Percentiles rank a stretch among this genome's conserved stretches.
Evolutionary conservation across 92 coral and sea anemone species (phyloP).

Genomic region (Siderastrea radians): DNA sequence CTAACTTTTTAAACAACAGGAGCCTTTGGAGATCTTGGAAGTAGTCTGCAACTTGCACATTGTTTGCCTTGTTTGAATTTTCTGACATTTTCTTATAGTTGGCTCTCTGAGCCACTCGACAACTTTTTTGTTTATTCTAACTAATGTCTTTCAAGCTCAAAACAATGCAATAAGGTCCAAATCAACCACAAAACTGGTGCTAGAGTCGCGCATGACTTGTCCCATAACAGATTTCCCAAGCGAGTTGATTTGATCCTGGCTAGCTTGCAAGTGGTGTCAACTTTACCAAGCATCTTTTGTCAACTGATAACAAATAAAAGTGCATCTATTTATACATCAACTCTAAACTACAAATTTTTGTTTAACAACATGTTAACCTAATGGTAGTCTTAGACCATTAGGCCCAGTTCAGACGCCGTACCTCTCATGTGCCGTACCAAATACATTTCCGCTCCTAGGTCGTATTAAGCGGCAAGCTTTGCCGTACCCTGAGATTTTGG

Average conservation of each 20-base stretch:
- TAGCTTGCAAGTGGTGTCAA: neutral
- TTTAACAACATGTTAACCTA: neutral
- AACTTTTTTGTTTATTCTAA: neutral
- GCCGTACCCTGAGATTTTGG: no score
- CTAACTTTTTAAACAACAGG: neutral
- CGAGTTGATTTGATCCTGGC: neutral
- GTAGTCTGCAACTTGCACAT: neutral
- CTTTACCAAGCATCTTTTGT: slow-evolving; percentile 17
- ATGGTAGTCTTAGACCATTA: no score
- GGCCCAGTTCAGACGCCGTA: no score
- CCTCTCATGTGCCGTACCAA: no score
- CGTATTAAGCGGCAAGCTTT: no score
- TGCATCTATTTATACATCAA: slow-evolving; percentile 11
- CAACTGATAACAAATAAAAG: slow-evolving; percentile 22
- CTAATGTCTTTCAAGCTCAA: neutral
- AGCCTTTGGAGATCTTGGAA: neutral
- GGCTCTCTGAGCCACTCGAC: neutral
- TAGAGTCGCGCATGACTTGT: neutral
- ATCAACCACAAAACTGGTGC: neutral
- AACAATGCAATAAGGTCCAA: neutral
- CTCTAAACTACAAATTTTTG: neutral
- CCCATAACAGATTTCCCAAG: neutral
- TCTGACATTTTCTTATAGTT: neutral
- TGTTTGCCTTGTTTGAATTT: neutral
- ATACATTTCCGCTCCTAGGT: no score